phyloP scores from a whole-genome alignment of 2,888 invertebrate species.

The Argyra leucocephala region DNA sequence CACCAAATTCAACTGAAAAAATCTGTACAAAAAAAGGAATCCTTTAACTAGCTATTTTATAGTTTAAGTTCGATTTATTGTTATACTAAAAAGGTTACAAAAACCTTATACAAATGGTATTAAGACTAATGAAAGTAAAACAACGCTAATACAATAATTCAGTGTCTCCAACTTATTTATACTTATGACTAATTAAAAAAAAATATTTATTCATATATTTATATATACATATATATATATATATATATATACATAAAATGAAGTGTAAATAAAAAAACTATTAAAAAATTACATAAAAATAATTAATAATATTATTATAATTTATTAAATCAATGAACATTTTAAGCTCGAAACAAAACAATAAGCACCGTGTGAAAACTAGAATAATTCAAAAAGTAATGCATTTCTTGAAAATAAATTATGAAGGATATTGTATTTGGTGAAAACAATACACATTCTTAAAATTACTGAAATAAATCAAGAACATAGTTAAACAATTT shows the following conservation, averaged over 20 bases:
- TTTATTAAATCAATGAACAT: too few species aligned
- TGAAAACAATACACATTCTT: too few species aligned
- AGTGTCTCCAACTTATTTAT: background rate
- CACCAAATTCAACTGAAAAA: too few species aligned
- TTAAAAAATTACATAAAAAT: too few species aligned
- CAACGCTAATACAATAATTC: conserved; percentile 4
- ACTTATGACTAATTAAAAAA: conserved; percentile 2
- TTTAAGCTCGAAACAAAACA: too few species aligned
- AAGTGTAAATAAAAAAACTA: background rate
- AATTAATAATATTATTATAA: too few species aligned
- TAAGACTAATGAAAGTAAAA: conserved; percentile 4
- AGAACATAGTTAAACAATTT: too few species aligned
- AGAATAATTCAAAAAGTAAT: background rate
- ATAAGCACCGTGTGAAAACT: too few species aligned
- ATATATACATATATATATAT: background rate
- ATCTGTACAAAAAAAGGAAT: background rate
- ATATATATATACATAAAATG: background rate
- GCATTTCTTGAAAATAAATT: background rate
- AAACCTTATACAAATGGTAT: conserved; percentile 2
- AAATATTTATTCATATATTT: background rate
- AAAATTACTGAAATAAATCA: too few species aligned
- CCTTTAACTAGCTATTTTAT: background rate
- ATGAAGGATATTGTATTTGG: background rate
- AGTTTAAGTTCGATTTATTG: conserved; percentile 6
- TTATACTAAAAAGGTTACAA: conserved; percentile 6